Evolutionary conservation across 2,888 invertebrate genomes (phyloP), one percentile per base, ranked within the genome.

Genomic region (Selenia dentaria): DNA sequence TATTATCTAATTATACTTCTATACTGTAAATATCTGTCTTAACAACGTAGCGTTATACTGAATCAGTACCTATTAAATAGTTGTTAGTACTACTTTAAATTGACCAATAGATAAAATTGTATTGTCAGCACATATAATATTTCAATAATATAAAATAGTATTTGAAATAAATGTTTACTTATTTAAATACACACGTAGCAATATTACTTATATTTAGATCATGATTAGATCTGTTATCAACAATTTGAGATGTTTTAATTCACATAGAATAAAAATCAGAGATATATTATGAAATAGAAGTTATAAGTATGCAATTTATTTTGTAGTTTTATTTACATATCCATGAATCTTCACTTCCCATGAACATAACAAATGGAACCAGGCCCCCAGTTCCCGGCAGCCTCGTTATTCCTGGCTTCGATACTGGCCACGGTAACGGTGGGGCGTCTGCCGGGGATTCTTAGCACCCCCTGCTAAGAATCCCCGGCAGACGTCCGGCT

Each of bases 181-280:
- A 59, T 36, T 46, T 51, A 38, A 39, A 47, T 12, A 44, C 35
- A 47, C 12, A 49, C 45, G 43, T 46, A 49, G 48, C 54, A 54
- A 48, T 43, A 31, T 18, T 9, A 13, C 13, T 50, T n/a, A n/a
- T n/a, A n/a, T n/a, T n/a, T n/a, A 49, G 28, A 13, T 28, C 54
- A 57, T 58, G 47, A 42, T 60, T 69, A 68, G 68, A 65, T 60
- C 61, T 59, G 55, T 64, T 57, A 57, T 36, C 35, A 35, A 60
- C 47, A 48, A 52, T 43, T 43, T 55, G 57, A 41, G 56, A 57
- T 43, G 55, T 59, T 57, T 59, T 62, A 59, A 62, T 57, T 64
- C 60, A 61, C 60, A 58, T 65, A 69, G 59, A 48, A 61, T 55
- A 47, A 55, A 59, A 52, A 16, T 38, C 57, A 40, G 22, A 37